Evolutionary conservation across 2,113 vertebrate species (phyloP).

Genomic region (Psephotus haematonotus): DNA sequence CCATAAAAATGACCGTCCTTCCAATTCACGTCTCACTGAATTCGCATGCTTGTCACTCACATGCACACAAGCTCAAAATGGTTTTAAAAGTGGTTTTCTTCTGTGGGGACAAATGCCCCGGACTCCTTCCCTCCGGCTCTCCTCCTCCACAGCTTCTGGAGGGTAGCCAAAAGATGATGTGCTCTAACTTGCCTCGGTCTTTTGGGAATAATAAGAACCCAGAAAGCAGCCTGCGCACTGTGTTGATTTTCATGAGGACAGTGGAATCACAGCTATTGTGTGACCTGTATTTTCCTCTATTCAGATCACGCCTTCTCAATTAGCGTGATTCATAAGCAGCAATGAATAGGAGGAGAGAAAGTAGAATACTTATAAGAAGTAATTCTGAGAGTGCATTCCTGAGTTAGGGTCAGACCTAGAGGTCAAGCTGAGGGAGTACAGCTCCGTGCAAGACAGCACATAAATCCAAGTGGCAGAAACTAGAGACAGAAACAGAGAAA

Average conservation of each 20-base stretch:
- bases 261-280: background rate
- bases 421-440: background rate
- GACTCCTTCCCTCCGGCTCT: background rate
- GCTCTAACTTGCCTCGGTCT: background rate
- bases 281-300: background rate
- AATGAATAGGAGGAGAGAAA: background rate
- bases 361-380: background rate
- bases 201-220: background rate
- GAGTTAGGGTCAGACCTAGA: background rate
- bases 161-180: background rate
- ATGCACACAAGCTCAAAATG: background rate
- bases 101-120: background rate
- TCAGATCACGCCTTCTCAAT: background rate
- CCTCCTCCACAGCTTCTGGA: background rate
- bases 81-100: background rate
- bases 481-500: background rate
- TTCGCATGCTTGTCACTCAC: background rate
- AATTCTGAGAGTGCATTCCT: background rate
- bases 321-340: background rate
- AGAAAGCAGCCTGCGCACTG: accelerated
- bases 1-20: background rate
- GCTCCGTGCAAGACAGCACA: background rate
- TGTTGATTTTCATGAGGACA: background rate
- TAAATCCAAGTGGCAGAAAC: background rate
- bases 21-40: background rate